Conservation (phyloP, 2,113 vertebrate genomes). For the Periophthalmus modestus region DNA sequence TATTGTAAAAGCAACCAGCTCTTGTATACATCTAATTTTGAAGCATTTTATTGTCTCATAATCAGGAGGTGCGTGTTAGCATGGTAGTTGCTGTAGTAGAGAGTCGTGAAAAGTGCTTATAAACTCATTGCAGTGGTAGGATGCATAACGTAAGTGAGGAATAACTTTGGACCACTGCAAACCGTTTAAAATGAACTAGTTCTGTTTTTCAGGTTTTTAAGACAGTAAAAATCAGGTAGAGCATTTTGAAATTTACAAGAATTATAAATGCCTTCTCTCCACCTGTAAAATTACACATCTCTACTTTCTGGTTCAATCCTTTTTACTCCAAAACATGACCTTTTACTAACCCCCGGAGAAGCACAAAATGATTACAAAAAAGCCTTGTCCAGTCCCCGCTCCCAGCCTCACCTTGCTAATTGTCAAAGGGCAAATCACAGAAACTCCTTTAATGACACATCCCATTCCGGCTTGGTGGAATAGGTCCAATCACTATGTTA, state of each 20-base stretch:
- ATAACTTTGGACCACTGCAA: too few relatives aligned
- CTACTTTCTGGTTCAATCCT: not conserved
- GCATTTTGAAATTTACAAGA: not conserved
- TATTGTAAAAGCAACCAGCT: too few relatives aligned
- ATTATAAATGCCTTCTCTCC: not conserved
- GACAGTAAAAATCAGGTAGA: too few relatives aligned
- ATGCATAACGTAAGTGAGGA: too few relatives aligned
- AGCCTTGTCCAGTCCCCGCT: not conserved
- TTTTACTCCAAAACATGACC: not conserved
- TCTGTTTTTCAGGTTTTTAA: too few relatives aligned
- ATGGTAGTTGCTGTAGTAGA: too few relatives aligned
- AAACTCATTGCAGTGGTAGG: too few relatives aligned
- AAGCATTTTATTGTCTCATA: too few relatives aligned
- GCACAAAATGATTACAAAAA: not conserved
- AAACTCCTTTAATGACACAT: slow-evolving; percentile 1
- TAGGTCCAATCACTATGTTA: not conserved
- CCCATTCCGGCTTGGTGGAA: not conserved
- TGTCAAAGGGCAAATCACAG: slow-evolving; percentile 8
- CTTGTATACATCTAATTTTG: too few relatives aligned
- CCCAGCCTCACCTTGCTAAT: not conserved
- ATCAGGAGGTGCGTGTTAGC: too few relatives aligned
- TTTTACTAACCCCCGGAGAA: not conserved
- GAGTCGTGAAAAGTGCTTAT: too few relatives aligned
- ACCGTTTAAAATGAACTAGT: too few relatives aligned
- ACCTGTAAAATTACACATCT: not conserved